phyloP scores from a whole-genome alignment of 2,888 invertebrate genomes.

The Drosophila vallismaia region DNA sequence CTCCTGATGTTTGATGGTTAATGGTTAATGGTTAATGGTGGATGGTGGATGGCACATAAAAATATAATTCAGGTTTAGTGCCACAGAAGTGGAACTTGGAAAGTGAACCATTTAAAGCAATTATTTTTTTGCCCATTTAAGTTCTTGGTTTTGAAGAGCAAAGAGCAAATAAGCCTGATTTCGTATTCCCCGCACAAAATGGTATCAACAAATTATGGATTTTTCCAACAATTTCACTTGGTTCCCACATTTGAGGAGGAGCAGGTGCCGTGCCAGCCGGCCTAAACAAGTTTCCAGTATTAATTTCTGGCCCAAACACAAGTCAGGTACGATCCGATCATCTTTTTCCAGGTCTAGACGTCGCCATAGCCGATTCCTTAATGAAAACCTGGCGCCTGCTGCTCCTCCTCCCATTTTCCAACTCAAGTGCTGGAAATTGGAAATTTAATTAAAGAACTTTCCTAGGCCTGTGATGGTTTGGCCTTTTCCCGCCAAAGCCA shows the following conservation, averaged over 20 bases:
- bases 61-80: slow-evolving; percentile 36
- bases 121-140: neutral
- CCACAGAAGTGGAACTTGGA: slow-evolving; percentile 21
- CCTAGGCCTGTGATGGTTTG: slow-evolving; percentile 4
- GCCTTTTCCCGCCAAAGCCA: neutral
- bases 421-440: slow-evolving; percentile 66
- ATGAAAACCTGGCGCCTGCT: slow-evolving; percentile 71
- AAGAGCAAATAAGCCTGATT: neutral
- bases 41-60: slow-evolving; percentile 1
- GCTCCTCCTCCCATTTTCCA: neutral
- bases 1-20: slow-evolving; percentile 8
- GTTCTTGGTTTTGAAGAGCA: neutral
- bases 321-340: slow-evolving; percentile 36
- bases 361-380: slow-evolving; percentile 52
- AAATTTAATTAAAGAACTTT: slow-evolving; percentile 76
- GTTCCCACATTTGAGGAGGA: slow-evolving; percentile 24
- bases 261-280: slow-evolving; percentile 28
- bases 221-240: slow-evolving; percentile 13
- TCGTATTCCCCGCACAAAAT: slow-evolving; percentile 23
- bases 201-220: slow-evolving; percentile 25
- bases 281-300: slow-evolving; percentile 45
- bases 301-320: slow-evolving; percentile 55
- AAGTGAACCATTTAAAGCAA: slow-evolving; percentile 1
- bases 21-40: too few species aligned
- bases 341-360: slow-evolving; percentile 48